Evolutionary conservation across 2,113 vertebrate genomes (phyloP), one percentile per base, ranked within the genome.

Genomic region (Phocoena sinus): DNA sequence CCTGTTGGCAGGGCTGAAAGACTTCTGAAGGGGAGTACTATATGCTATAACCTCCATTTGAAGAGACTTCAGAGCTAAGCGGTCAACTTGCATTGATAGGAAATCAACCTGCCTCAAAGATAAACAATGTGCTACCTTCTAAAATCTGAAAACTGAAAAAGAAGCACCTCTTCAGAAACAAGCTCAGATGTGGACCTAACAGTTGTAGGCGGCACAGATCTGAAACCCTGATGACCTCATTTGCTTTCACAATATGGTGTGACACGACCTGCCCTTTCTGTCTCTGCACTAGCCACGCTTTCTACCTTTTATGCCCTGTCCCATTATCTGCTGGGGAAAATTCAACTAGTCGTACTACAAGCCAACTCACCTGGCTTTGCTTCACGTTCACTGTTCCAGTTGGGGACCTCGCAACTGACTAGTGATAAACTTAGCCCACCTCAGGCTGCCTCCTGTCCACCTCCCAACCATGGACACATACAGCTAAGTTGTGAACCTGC

Each of bases 131-230:
- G 63, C 17, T 87, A 21, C 23, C 38, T 94, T 83, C 36, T 53
- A 91, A 81, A 84, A 81, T 65, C 3, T 50, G 68, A 94, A 91
- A 92, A 70, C 31, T n/a, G 31, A 71, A 91, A 83, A 91, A 70
- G 70, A 28, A 94, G 65, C n/a, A 91, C 9, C 3, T 85, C 18
- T 68, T 79, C 1, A 77, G 82, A 97, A 96, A 73, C 6, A 85
- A 91, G 62, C 71, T 96, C 85, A 80, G 67, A 58, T 44, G 63
- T 83, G 36, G 79, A 73, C 28, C 25, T 79, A 62, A 65, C 41
- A 74, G 28, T 60, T 76, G 26, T 6, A 87, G 41, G 56, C 12
- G 80, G 74, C 38, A 90, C 25, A 91, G 67, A 91, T 41, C 20
- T 60, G 56, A 94, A 84, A 21, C 25, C 17, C 53, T 5, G 8